Conservation (phyloP, 1,140 invertebrate genomes). For the Drosophila simulans region DNA sequence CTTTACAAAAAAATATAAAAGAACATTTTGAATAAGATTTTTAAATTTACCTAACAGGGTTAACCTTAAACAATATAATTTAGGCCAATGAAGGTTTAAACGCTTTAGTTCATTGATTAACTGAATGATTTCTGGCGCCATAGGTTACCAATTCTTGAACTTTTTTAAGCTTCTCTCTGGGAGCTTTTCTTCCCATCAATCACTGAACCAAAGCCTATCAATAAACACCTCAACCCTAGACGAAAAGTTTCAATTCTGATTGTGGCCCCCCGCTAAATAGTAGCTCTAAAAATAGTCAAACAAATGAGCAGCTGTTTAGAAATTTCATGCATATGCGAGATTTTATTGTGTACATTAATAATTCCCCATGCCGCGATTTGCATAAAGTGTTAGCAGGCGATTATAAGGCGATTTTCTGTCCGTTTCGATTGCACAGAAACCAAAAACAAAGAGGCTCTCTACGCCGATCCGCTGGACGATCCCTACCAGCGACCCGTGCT, state of each 20-base stretch:
- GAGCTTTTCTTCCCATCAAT: neutral
- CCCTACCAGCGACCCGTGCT: conserved; percentile 92
- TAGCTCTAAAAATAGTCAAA: conserved; percentile 60
- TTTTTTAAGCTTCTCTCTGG: neutral
- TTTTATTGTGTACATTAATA: conserved; percentile 72
- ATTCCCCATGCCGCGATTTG: conserved; percentile 58
- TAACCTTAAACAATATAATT: too few species aligned
- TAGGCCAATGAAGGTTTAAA: too few species aligned
- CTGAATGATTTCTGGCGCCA: too few species aligned
- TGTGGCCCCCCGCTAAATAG: neutral
- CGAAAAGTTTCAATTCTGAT: conserved; percentile 3
- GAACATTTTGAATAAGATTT: neutral
- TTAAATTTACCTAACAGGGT: too few species aligned
- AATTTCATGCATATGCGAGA: conserved; percentile 81
- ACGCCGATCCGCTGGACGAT: conserved; percentile 89
- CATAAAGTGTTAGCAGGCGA: conserved; percentile 65
- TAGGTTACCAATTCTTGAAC: too few species aligned
- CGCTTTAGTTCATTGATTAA: too few species aligned
- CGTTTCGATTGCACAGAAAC: conserved; percentile 53
- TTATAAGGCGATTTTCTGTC: conserved; percentile 58
- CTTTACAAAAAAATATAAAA: neutral
- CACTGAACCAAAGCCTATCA: neutral
- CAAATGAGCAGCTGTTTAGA: conserved; percentile 63
- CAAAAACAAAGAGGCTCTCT: conserved; percentile 85
- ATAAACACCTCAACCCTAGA: neutral